Evolutionary conservation across 2,888 invertebrate species (phyloP), one percentile per base, ranked within the genome.

Genomic region (Cetonia aurata): DNA sequence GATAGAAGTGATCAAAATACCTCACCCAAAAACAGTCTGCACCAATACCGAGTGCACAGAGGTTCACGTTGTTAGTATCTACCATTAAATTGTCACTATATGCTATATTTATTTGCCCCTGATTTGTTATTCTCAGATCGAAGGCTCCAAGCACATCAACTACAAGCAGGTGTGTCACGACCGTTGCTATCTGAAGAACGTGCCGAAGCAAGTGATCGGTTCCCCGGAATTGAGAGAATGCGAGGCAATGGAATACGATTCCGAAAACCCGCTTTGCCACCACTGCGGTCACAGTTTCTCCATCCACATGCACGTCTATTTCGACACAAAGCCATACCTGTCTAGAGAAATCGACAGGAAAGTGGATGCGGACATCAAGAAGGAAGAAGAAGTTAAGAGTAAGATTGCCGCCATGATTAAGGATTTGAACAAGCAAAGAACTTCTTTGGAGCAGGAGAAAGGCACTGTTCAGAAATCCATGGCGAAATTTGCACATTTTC

Each of bases 231-330:
- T 82, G 62, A 70, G 75, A 1, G 6, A 75, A 59, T 82, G 81
- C 73, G 75, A 78, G 9, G 78, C 81, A 1, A 82, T 81, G 77
- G 41, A 56, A 13, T 13, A 13, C 4, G 6, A 25, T 6, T 4
- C n/a, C 25, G 33, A 0, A 10, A 19, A 56, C 70, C 37, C 67
- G 60, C 9, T 73, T 60, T 83, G 83, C 4, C 25, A 3, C 3
- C 71, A 73, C 59, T 83, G 83, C 67, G 44, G 67, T 0, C 81
- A 80, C 56, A 76, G 77, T 56, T 82, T 77, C 72, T 75, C 73
- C 37, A 72, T 77, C 0, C 83, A 83, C 65, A 80, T 81, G 81
- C 83, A 83, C 66, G 76, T 83, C 15, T 82, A 82, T 67, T 82
- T 80, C 68, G 72, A 77, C 68, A 80, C 80, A 1, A 75, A 78